phyloP scores from a whole-genome alignment of 2,888 invertebrate species.

The Mechanitis messenoides region DNA sequence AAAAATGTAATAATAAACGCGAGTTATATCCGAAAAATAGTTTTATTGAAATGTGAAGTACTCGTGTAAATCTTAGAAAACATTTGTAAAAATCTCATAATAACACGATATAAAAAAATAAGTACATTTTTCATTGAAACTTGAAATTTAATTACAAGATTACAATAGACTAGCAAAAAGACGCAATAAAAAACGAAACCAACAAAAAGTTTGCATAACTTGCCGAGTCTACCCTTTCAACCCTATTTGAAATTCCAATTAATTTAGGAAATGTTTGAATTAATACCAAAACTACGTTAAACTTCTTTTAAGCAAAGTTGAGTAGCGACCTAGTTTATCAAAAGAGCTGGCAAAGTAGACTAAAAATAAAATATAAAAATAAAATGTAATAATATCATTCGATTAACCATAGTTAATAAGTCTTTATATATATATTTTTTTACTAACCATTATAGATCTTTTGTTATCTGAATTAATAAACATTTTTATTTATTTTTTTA shows the following conservation, averaged over 20 bases:
- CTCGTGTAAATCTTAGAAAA: no score
- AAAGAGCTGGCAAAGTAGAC: constrained; percentile 11
- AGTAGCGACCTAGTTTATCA: constrained; percentile 18
- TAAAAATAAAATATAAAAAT: constrained; percentile 13
- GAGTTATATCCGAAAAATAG: no score
- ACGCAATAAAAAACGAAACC: constrained; percentile 1
- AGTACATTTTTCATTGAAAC: background rate
- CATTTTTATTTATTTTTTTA: no score
- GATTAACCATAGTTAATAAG: no score
- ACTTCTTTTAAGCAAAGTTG: constrained; percentile 16
- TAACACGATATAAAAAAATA: background rate
- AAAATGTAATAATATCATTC: background rate
- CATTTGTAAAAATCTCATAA: background rate
- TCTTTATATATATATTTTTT: no score
- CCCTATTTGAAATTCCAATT: constrained; percentile 16
- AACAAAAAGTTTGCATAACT: constrained; percentile 4
- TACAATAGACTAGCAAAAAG: constrained; percentile 1
- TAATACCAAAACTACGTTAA: constrained; percentile 7
- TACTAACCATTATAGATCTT: no score
- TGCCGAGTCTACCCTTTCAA: constrained; percentile 11
- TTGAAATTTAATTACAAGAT: background rate
- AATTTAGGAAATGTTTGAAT: constrained; percentile 13
- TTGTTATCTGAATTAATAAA: no score
- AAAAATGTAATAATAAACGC: no score
- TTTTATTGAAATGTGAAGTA: no score